phyloP scores from a whole-genome alignment of 2,797 vertebrate species.

The Artibeus lituratus region DNA sequence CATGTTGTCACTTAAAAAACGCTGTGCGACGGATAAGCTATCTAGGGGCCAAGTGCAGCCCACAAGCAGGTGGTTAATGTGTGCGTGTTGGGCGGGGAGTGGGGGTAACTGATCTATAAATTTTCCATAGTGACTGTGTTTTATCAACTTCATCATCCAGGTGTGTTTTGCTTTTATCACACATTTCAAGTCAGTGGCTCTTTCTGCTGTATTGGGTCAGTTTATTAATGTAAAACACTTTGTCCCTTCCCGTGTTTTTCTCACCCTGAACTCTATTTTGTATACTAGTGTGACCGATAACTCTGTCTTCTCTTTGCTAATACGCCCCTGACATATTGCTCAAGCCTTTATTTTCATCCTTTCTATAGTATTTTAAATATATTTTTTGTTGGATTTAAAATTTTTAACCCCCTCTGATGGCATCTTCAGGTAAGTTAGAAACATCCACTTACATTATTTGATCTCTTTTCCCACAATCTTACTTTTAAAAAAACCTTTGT shows the following conservation, averaged over 20 bases:
- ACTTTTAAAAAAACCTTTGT: neutral
- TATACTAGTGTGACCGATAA: neutral
- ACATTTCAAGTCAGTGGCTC: neutral
- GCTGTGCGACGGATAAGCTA: neutral
- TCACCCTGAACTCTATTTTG: neutral
- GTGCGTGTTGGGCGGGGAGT: neutral
- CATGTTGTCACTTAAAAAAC: neutral
- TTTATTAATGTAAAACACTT: neutral
- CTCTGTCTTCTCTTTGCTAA: neutral
- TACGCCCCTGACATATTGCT: neutral
- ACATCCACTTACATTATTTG: neutral
- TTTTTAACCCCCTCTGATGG: neutral
- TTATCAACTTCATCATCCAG: neutral
- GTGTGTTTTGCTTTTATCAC: neutral
- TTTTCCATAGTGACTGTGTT: neutral
- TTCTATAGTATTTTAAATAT: neutral
- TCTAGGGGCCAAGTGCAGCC: neutral
- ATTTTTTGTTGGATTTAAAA: neutral
- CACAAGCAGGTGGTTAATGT: neutral
- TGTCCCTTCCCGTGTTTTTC: neutral
- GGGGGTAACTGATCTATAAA: neutral
- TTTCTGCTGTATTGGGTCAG: neutral
- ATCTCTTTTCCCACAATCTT: neutral
- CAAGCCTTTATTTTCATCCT: conserved; percentile 1
- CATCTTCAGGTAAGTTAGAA: neutral